A percentile compares a stretch with the other conserved stretches of the same genome.
Conservation (phyloP, 2,888 invertebrate species). For the Girardia tigrina region DNA sequence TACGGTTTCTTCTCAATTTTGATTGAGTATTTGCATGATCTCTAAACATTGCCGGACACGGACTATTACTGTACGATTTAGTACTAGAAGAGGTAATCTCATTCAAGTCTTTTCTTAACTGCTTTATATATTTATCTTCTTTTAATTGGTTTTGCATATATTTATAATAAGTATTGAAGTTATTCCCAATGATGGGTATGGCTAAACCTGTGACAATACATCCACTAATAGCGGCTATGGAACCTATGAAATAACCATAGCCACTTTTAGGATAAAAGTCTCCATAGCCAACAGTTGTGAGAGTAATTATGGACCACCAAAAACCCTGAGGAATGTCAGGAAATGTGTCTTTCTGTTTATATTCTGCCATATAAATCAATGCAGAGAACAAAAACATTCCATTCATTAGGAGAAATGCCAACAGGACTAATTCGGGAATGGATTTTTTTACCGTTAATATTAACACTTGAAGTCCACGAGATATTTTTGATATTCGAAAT, state of each 20-base stretch:
- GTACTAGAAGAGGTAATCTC: neutral
- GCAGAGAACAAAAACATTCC: conserved; percentile 48
- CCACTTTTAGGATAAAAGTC: conserved; percentile 36
- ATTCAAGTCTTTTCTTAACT: conserved; percentile 34
- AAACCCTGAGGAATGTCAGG: conserved; percentile 37
- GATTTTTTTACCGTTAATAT: conserved; percentile 46
- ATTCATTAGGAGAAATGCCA: conserved; percentile 45
- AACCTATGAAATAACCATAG: conserved; percentile 36
- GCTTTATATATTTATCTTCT: conserved; percentile 37
- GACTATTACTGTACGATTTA: neutral
- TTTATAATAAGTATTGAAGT: conserved; percentile 37
- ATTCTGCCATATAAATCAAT: conserved; percentile 45
- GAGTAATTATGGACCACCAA: conserved; percentile 37
- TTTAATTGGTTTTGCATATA: conserved; percentile 37
- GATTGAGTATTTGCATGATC: neutral
- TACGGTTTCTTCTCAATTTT: neutral
- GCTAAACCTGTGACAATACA: conserved; percentile 37
- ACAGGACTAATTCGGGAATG: conserved; percentile 45
- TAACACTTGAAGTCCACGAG: conserved; percentile 46
- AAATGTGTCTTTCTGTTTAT: conserved; percentile 39
- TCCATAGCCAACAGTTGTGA: conserved; percentile 37
- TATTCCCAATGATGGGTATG: conserved; percentile 37
- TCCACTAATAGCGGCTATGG: conserved; percentile 36
- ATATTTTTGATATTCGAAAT: conserved; percentile 38
- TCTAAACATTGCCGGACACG: neutral